These are phyloP conservation scores for Rhombomys opimus DNA, from an alignment of 2,113 vertebrate species.

Conservation along the genomic window DNA sequence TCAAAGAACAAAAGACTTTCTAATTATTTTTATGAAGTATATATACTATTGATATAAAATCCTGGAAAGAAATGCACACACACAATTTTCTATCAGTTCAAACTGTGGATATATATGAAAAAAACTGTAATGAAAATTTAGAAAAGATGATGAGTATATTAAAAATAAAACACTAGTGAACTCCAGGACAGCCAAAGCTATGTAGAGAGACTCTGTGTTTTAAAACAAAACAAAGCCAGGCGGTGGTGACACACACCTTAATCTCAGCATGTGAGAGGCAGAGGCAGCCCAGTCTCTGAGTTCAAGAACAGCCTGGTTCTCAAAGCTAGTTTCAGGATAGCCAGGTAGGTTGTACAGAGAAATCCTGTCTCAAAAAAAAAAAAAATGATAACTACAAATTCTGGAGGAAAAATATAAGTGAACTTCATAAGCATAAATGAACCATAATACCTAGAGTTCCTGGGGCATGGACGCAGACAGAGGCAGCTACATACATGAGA, in stretches of 20 bases:
- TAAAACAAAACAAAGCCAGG: neutral
- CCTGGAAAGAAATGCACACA: neutral
- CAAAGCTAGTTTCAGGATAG: neutral
- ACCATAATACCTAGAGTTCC: neutral
- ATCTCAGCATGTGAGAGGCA: neutral
- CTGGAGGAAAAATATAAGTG: neutral
- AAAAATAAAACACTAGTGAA: conserved; percentile 6
- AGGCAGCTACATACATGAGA: neutral
- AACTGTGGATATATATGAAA: neutral
- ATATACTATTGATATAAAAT: neutral
- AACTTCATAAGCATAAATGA: conserved; percentile 1
- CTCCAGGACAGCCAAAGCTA: neutral
- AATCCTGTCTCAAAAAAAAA: neutral
- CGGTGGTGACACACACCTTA: neutral
- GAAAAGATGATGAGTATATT: neutral
- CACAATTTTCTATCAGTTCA: neutral
- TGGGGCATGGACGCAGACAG: neutral
- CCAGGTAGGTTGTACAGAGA: neutral
- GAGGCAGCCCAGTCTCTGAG: neutral
- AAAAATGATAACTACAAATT: neutral
- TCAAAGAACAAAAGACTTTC: neutral
- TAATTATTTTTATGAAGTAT: neutral
- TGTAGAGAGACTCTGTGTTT: neutral
- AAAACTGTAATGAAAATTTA: neutral
- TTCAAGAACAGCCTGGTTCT: neutral